phyloP scores from a whole-genome alignment of 2,113 vertebrate species.

The Patagioenas fasciata region DNA sequence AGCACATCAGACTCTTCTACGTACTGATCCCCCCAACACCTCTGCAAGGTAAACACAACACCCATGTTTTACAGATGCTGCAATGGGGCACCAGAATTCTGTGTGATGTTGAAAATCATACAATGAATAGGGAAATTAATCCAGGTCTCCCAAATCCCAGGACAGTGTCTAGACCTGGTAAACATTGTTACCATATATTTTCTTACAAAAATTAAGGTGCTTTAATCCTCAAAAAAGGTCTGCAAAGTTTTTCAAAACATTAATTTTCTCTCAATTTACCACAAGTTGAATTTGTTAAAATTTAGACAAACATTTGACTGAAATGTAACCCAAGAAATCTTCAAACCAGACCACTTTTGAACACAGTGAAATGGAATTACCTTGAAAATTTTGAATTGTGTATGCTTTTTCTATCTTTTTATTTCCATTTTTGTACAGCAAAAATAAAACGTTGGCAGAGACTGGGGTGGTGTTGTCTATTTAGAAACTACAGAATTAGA shows the following conservation, averaged over 20 bases:
- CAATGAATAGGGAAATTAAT: background rate
- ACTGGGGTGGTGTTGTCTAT: background rate
- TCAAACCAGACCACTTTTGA: background rate
- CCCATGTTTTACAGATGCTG: background rate
- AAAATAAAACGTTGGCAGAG: background rate
- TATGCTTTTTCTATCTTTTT: background rate
- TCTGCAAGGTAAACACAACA: background rate
- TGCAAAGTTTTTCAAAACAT: background rate
- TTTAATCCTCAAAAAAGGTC: background rate
- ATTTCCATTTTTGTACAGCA: background rate
- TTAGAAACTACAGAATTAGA: constrained; percentile 34
- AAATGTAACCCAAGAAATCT: background rate
- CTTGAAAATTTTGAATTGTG: background rate
- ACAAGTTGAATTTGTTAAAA: background rate
- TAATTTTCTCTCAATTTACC: background rate
- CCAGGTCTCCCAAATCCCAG: background rate
- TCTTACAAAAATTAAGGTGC: background rate
- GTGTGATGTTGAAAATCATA: background rate
- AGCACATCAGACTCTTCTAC: background rate
- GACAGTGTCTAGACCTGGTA: background rate
- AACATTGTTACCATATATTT: background rate
- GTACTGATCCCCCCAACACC: background rate
- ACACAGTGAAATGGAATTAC: background rate
- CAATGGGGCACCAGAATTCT: background rate
- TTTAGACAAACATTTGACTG: background rate